A percentile compares a stretch with the other conserved stretches of the same genome.
phyloP scores from a whole-genome alignment of 2,888 invertebrate genomes.

The Carcina quercana region DNA sequence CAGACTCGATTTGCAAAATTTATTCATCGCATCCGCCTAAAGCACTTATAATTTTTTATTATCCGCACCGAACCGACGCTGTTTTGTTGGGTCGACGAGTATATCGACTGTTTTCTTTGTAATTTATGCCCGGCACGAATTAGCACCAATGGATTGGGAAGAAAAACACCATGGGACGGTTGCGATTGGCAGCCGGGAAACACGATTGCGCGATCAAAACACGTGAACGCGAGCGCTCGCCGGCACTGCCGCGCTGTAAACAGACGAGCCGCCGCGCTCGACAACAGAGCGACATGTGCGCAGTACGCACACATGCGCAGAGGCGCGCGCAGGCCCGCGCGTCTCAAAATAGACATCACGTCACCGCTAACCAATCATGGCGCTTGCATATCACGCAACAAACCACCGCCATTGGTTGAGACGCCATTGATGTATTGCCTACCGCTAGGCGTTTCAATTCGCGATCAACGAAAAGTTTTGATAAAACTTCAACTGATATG shows the following conservation, averaged over 20 bases:
- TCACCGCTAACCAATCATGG: constrained; percentile 51
- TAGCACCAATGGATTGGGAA: constrained; percentile 54
- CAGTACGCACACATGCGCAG: constrained; percentile 18
- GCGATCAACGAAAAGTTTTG: constrained; percentile 67
- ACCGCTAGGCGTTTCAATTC: constrained; percentile 57
- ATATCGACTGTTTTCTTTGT: constrained; percentile 43
- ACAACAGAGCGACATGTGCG: constrained; percentile 59
- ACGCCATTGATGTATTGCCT: constrained; percentile 60
- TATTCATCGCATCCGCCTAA: constrained; percentile 73
- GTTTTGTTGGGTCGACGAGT: constrained; percentile 24
- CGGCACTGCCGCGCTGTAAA: constrained; percentile 73
- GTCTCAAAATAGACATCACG: constrained; percentile 62
- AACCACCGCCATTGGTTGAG: constrained; percentile 43
- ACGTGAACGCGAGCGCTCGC: constrained; percentile 79
- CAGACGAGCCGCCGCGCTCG: constrained; percentile 57
- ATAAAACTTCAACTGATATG: constrained; percentile 64
- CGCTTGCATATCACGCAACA: constrained; percentile 43
- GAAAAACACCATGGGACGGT: constrained; percentile 58
- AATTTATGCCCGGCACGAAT: constrained; percentile 48
- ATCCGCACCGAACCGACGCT: constrained; percentile 48
- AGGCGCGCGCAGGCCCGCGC: constrained; percentile 56
- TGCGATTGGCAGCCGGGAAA: constrained; percentile 55
- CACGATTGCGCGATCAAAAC: constrained; percentile 46
- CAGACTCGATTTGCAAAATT: constrained; percentile 70
- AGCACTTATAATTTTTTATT: constrained; percentile 60